Percentiles rank a stretch among this genome's conserved stretches.
Conservation (phyloP, 2,888 invertebrate species). For the Campopleginae sp. region DNA sequence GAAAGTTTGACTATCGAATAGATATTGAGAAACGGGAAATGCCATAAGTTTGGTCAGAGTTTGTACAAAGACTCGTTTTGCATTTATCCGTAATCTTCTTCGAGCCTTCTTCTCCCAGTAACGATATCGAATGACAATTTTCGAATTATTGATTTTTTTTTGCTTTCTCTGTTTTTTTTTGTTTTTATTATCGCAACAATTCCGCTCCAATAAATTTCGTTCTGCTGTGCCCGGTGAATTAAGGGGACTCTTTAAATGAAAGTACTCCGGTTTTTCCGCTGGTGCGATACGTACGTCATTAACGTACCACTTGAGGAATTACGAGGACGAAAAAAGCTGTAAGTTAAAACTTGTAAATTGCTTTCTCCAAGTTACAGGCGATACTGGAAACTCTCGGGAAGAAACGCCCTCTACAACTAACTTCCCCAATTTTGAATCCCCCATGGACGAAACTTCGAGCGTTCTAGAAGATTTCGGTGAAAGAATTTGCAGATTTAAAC, state of each 20-base stretch:
- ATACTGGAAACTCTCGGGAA: slow-evolving; percentile 4
- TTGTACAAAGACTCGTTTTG: not conserved
- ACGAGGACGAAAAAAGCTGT: slow-evolving; percentile 29
- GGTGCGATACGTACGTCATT: slow-evolving; percentile 7
- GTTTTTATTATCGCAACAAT: not conserved
- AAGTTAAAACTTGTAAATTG: slow-evolving; percentile 43
- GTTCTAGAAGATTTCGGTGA: slow-evolving; percentile 22
- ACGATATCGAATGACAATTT: not conserved
- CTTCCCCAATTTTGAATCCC: slow-evolving; percentile 42
- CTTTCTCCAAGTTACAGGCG: slow-evolving; percentile 16
- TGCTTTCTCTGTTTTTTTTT: not conserved
- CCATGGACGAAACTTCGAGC: slow-evolving; percentile 12
- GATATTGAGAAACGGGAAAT: slow-evolving; percentile 13
- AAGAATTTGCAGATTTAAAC: slow-evolving; percentile 17
- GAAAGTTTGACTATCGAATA: slow-evolving; percentile 48
- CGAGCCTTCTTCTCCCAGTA: not conserved
- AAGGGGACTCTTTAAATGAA: not conserved
- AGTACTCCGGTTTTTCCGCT: not conserved
- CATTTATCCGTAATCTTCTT: slow-evolving; percentile 15
- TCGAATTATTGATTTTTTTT: not conserved
- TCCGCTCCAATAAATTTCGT: slow-evolving; percentile 5
- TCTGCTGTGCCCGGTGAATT: not conserved
- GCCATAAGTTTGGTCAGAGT: not conserved
- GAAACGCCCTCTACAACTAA: slow-evolving; percentile 21
- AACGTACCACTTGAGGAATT: slow-evolving; percentile 13